Conservation (phyloP, 2,113 vertebrate species). For the Pogonocichla stellata region DNA sequence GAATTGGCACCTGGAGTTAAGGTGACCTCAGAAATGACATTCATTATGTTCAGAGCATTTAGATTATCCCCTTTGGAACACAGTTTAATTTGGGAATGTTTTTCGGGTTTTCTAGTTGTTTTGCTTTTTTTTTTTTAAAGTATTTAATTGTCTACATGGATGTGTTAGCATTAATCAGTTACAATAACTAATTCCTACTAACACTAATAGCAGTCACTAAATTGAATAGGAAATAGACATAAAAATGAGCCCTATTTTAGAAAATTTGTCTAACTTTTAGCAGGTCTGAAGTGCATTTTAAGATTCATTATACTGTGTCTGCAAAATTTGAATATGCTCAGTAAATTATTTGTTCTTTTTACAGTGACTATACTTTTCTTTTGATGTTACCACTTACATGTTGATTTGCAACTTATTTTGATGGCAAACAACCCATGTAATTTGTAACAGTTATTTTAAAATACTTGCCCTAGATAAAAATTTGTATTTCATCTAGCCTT, state of each 20-base stretch:
- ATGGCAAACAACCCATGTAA: background rate
- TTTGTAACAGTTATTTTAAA: background rate
- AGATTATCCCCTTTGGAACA: background rate
- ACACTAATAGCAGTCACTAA: background rate
- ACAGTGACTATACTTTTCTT: background rate
- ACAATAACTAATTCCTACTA: background rate
- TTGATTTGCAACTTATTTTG: background rate
- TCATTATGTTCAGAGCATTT: background rate
- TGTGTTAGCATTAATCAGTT: background rate
- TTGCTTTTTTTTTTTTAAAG: background rate
- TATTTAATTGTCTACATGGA: background rate
- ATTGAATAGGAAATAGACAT: background rate
- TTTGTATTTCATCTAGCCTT: background rate
- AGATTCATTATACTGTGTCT: background rate
- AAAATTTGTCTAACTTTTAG: background rate
- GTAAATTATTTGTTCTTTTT: background rate
- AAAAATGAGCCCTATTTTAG: background rate
- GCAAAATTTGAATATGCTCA: background rate
- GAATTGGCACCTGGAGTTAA: background rate
- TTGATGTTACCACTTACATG: accelerated
- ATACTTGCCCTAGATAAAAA: background rate
- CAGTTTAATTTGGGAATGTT: background rate
- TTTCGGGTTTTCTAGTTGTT: background rate
- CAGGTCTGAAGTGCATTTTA: background rate
- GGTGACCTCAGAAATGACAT: background rate